These are phyloP conservation scores for Dendropsophus ebraccatus DNA, from an alignment of 2,113 vertebrate genomes.

Conservation along the genomic window DNA sequence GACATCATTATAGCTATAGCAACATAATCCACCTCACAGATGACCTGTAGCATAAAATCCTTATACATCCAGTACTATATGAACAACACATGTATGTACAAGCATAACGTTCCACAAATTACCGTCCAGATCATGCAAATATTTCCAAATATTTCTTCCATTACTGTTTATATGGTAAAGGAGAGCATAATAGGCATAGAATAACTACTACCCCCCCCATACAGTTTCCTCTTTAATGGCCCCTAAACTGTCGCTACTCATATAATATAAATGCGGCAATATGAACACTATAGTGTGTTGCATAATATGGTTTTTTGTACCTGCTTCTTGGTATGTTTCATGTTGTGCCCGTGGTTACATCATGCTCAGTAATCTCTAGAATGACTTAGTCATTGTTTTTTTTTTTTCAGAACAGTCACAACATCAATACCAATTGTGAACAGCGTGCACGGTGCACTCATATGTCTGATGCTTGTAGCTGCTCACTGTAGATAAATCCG, in stretches of 20 bases:
- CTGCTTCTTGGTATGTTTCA: not conserved
- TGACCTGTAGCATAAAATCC: too few species aligned
- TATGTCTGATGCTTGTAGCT: not conserved
- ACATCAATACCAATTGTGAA: constrained; percentile 4
- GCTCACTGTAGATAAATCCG: not conserved
- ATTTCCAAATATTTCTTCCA: too few species aligned
- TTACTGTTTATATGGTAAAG: too few species aligned
- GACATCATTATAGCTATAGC: too few species aligned
- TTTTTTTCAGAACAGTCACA: constrained; percentile 9
- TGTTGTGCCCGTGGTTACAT: not conserved
- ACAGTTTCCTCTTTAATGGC: not conserved
- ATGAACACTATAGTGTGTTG: not conserved
- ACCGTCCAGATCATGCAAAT: too few species aligned
- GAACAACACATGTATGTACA: too few species aligned
- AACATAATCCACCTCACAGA: too few species aligned
- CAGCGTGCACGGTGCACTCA: not conserved
- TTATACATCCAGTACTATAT: too few species aligned
- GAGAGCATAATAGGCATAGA: too few species aligned
- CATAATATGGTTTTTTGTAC: not conserved
- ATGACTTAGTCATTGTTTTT: constrained; percentile 30
- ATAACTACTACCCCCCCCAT: too few species aligned
- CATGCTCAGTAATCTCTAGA: constrained; percentile 3
- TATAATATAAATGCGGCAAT: not conserved
- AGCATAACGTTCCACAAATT: too few species aligned
- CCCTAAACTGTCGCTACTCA: not conserved